A percentile compares a stretch with the other conserved stretches of the same genome.
Evolutionary conservation across 2,888 invertebrate species (phyloP).

Genomic region (Hypercompe scribonia): DNA sequence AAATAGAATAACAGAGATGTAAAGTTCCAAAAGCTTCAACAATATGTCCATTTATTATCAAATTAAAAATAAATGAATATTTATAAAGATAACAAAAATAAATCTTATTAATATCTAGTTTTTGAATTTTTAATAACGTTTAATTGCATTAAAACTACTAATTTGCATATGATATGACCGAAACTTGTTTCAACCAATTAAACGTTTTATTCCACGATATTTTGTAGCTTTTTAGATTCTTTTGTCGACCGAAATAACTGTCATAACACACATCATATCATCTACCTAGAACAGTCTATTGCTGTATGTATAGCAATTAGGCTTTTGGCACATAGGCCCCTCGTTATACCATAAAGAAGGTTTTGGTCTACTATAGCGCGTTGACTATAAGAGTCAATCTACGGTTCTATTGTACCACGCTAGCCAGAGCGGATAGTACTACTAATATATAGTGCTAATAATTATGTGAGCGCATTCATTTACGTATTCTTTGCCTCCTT

Average conservation of each 20-base stretch:
- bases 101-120: constrained; percentile 42
- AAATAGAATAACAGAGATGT: not conserved
- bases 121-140: constrained; percentile 32
- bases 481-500: too few relatives aligned
- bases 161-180: constrained; percentile 50
- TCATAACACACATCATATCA: not conserved
- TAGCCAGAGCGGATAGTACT: too few relatives aligned
- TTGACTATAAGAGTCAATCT: too few relatives aligned
- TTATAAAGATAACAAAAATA: constrained; percentile 40
- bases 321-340: too few relatives aligned
- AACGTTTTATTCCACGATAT: constrained; percentile 18
- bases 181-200: constrained; percentile 30
- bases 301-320: too few relatives aligned
- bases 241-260: constrained; percentile 22
- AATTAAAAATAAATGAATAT: constrained; percentile 47
- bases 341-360: too few relatives aligned
- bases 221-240: not conserved
- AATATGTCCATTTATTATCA: constrained; percentile 5
- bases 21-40: constrained; percentile 2
- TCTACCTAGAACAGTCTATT: too few relatives aligned
- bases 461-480: too few relatives aligned
- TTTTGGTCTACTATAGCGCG: too few relatives aligned
- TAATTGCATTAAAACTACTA: constrained; percentile 47
- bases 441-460: too few relatives aligned
- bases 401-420: too few relatives aligned